Conservation (phyloP, 2,888 invertebrate species). For the Ormyrus labotus region DNA sequence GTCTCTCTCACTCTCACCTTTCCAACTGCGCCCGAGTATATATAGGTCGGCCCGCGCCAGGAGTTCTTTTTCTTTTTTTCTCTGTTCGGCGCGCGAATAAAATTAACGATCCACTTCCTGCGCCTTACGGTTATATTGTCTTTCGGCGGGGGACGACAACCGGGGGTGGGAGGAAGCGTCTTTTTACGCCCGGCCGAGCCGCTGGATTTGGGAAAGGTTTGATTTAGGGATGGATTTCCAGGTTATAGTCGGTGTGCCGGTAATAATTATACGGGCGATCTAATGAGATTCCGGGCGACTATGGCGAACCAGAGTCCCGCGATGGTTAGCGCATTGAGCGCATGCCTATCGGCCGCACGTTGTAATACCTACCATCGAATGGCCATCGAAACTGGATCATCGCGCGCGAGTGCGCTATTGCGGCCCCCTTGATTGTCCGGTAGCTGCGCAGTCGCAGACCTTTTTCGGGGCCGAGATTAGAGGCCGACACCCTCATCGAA, state of each 20-base stretch:
- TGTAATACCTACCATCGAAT: conserved; percentile 4
- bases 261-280: conserved; percentile 43
- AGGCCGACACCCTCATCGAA: too few relatives aligned
- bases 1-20: background rate
- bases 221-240: background rate
- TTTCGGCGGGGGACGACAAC: background rate
- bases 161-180: background rate
- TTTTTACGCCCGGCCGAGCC: background rate
- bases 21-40: too few relatives aligned
- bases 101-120: conserved; percentile 52
- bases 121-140: conserved; percentile 42
- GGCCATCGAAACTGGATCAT: background rate
- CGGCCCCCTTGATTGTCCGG: too few relatives aligned
- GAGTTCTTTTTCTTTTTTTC: too few relatives aligned
- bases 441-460: too few relatives aligned
- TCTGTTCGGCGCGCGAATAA: conserved; percentile 39
- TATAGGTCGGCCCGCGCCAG: too few relatives aligned
- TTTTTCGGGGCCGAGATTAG: too few relatives aligned
- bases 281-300: conserved; percentile 47
- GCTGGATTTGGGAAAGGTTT: background rate
- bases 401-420: too few relatives aligned
- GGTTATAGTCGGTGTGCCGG: background rate
- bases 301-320: conserved; percentile 21
- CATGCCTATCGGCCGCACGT: conserved; percentile 45
- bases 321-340: conserved; percentile 19